These are phyloP conservation scores for Selenia dentaria DNA, from an alignment of 2,888 invertebrate genomes.

Conservation along the genomic window DNA sequence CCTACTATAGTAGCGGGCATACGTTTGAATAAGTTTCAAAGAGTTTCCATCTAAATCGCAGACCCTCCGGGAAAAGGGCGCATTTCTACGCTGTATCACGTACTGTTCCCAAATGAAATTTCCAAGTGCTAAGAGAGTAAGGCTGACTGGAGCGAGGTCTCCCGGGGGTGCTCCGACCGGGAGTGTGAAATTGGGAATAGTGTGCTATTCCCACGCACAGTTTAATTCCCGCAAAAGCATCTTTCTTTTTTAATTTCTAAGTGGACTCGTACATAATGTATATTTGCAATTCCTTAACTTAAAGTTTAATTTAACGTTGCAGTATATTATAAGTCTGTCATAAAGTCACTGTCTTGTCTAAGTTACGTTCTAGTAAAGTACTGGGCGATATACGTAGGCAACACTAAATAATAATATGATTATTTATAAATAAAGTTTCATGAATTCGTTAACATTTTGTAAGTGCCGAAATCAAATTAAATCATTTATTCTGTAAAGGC, in stretches of 20 bases:
- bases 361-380: too few relatives aligned
- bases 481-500: too few relatives aligned
- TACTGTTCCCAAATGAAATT: conserved; percentile 77
- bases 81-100: conserved; percentile 72
- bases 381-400: too few relatives aligned
- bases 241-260: background rate
- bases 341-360: too few relatives aligned
- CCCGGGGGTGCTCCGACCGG: conserved; percentile 36
- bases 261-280: too few relatives aligned
- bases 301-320: too few relatives aligned
- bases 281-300: too few relatives aligned
- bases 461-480: too few relatives aligned
- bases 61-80: conserved; percentile 58
- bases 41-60: conserved; percentile 60
- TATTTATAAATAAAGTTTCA: background rate
- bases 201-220: conserved; percentile 52
- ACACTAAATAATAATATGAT: too few relatives aligned
- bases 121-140: conserved; percentile 63
- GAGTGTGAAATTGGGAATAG: conserved; percentile 46
- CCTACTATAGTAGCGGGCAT: conserved; percentile 56
- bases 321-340: too few relatives aligned
- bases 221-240: conserved; percentile 41
- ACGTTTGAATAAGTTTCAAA: conserved; percentile 63
- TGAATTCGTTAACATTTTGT: too few relatives aligned
- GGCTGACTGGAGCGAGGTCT: conserved; percentile 46